Conservation (phyloP, 1,140 invertebrate genomes). For the Tetragonula clypearis region DNA sequence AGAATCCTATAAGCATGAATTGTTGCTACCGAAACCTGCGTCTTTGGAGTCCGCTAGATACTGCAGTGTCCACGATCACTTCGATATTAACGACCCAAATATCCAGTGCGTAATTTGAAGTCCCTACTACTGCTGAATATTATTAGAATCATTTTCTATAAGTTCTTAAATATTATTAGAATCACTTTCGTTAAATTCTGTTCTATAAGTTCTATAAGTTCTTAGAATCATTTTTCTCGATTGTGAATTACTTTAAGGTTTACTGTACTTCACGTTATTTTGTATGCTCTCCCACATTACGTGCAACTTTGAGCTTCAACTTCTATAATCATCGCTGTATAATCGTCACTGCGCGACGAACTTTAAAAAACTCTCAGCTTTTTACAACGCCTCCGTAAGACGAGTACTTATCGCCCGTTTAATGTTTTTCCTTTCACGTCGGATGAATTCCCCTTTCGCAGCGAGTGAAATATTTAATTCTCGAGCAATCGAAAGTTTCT, state of each 20-base stretch:
- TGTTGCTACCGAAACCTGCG: background rate
- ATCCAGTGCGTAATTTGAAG: background rate
- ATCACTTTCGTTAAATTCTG: background rate
- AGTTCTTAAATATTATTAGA: background rate
- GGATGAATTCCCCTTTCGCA: background rate
- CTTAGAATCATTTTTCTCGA: no score
- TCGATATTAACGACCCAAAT: background rate
- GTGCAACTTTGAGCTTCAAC: no score
- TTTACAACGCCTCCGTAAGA: background rate
- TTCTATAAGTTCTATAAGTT: background rate
- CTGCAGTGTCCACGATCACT: no score
- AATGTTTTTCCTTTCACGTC: background rate
- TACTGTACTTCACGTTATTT: no score
- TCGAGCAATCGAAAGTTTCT: background rate
- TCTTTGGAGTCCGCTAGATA: background rate
- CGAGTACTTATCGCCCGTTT: background rate
- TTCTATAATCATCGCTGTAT: background rate
- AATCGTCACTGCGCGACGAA: background rate
- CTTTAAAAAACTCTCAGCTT: background rate
- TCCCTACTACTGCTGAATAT: no score
- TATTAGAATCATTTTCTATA: background rate
- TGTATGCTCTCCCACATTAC: no score
- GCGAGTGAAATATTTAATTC: background rate
- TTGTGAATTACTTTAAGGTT: no score
- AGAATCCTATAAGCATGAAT: slow-evolving; percentile 20